These are phyloP conservation scores for Odontophorus gujanensis DNA, from an alignment of 2,113 vertebrate species.

Conservation along the genomic window DNA sequence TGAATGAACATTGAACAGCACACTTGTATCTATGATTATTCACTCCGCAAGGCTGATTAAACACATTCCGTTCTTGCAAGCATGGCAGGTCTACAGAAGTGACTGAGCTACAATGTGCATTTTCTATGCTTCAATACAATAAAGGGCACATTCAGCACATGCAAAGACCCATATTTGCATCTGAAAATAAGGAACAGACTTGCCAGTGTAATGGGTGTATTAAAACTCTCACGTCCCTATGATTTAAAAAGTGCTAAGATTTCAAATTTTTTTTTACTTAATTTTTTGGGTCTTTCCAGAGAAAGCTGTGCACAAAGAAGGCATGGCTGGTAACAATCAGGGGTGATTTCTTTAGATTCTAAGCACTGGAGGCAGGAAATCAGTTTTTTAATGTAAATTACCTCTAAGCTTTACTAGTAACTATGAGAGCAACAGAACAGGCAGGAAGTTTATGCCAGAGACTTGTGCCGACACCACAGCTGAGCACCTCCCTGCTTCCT, in stretches of 20 bases:
- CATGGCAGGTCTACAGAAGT: constrained; percentile 26
- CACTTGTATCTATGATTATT: constrained; percentile 9
- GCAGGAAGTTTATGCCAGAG: background rate
- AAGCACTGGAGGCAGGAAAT: background rate
- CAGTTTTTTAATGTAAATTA: background rate
- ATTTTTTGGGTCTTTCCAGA: constrained; percentile 5
- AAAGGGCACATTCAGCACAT: background rate
- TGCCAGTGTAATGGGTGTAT: background rate
- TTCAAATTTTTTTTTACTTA: background rate
- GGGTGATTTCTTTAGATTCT: background rate
- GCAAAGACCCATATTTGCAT: background rate
- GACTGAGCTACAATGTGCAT: background rate
- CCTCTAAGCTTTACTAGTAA: background rate
- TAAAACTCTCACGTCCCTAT: background rate
- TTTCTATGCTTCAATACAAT: constrained; percentile 27
- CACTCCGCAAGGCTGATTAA: constrained; percentile 20
- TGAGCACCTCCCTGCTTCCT: fast-evolving
- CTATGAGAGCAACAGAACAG: background rate
- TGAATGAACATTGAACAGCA: background rate
- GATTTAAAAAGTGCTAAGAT: background rate
- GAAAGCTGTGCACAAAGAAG: background rate
- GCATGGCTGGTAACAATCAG: background rate
- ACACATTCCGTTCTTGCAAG: background rate
- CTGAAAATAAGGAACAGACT: constrained; percentile 17
- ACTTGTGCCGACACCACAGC: background rate